phyloP scores from a whole-genome alignment of 2,888 invertebrate species.

The Drosophila borborema region DNA sequence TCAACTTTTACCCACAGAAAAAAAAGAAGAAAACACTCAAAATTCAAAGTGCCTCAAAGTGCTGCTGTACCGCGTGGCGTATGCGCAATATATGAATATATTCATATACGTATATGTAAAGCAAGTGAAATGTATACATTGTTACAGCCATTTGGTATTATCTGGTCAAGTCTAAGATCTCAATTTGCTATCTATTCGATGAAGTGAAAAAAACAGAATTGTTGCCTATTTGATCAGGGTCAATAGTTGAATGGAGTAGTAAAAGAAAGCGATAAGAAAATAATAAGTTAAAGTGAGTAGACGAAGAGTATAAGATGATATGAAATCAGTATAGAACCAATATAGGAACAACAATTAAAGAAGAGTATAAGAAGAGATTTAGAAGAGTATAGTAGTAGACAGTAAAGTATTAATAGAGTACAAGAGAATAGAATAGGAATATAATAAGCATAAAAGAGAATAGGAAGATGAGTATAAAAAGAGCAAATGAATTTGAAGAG shows the following conservation, averaged over 20 bases:
- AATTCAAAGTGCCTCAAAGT: constrained; percentile 5
- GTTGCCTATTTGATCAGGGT: not conserved
- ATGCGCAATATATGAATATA: not conserved
- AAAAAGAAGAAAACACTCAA: constrained; percentile 5
- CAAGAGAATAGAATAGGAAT: too few species aligned
- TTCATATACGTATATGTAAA: not conserved
- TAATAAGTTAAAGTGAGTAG: not conserved
- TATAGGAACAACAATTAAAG: not conserved
- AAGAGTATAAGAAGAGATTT: not conserved
- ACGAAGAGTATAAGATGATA: not conserved
- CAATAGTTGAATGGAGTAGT: not conserved
- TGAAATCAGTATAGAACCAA: not conserved
- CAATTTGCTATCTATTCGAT: not conserved
- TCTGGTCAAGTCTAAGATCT: not conserved
- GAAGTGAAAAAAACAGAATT: not conserved
- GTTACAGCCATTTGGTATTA: not conserved
- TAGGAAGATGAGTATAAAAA: too few species aligned
- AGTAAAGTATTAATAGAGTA: not conserved
- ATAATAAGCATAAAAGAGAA: too few species aligned
- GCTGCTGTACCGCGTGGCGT: constrained; percentile 1
- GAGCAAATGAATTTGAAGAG: too few species aligned
- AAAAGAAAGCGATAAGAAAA: not conserved
- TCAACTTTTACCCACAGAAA: constrained; percentile 11
- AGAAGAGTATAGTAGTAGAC: not conserved
- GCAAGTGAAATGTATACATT: not conserved